phyloP scores from a whole-genome alignment of 2,797 vertebrate genomes.

The Anguilla megastoma region DNA sequence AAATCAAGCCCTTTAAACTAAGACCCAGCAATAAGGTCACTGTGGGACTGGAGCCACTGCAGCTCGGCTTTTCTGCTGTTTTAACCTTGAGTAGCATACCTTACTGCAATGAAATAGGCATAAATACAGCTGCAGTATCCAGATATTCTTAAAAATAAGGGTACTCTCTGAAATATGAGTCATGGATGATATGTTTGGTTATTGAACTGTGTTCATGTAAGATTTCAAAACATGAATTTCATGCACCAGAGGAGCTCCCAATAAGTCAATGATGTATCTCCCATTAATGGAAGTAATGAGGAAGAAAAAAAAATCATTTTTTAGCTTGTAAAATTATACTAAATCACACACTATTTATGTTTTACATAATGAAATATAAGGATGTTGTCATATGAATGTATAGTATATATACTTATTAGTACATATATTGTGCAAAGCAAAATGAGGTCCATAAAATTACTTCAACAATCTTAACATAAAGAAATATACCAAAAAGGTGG shows the following conservation, averaged over 20 bases:
- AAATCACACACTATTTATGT: no score
- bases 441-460: background rate
- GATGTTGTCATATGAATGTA: no score
- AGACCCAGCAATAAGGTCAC: background rate
- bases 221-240: no score
- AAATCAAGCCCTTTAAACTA: constrained; percentile 10
- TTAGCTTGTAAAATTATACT: no score
- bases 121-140: no score
- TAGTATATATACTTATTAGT: background rate
- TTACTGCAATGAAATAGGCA: no score
- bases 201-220: background rate
- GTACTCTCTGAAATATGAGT: background rate
- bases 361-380: no score
- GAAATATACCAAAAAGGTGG: background rate
- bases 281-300: no score
- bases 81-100: background rate
- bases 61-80: background rate
- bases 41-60: background rate
- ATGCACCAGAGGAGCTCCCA: no score
- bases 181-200: background rate
- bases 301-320: no score
- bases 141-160: no score
- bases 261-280: no score
- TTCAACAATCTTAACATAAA: background rate
- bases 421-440: background rate